Conservation (phyloP, 2,113 vertebrate species). For the Hyaena hyaena region DNA sequence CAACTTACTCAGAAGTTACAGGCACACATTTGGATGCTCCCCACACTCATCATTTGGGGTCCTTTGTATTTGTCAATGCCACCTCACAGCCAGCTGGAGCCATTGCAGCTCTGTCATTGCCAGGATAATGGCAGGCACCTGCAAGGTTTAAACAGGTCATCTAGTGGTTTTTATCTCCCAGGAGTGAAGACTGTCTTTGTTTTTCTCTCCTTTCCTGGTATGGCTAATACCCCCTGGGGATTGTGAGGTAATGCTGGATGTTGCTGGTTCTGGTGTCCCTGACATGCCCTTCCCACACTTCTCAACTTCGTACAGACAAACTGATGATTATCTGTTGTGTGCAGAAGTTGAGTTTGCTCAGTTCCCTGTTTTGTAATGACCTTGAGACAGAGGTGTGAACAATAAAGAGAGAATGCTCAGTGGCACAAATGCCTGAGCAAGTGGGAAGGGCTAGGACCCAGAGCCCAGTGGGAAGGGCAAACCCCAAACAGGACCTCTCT, state of each 20-base stretch:
- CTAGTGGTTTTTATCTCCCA: constrained; percentile 19
- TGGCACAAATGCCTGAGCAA: not conserved
- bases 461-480: not conserved
- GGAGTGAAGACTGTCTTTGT: not conserved
- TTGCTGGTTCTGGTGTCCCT: constrained; percentile 9
- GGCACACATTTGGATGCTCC: not conserved
- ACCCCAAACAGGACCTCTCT: not conserved
- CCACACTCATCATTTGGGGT: not conserved
- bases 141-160: not conserved
- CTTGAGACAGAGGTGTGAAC: not conserved
- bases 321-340: not conserved
- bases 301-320: not conserved
- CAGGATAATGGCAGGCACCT: not conserved
- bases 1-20: constrained; percentile 1
- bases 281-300: not conserved
- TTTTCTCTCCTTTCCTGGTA: constrained; percentile 11
- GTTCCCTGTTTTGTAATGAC: not conserved
- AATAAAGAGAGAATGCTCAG: constrained; percentile 26
- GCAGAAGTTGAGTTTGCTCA: not conserved
- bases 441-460: not conserved
- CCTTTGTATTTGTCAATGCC: not conserved
- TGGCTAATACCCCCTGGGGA: not conserved
- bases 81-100: not conserved
- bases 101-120: constrained; percentile 26
- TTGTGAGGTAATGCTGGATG: not conserved